Evolutionary conservation across 2,797 vertebrate genomes (phyloP).

Genomic region (Pelodytes ibericus): DNA sequence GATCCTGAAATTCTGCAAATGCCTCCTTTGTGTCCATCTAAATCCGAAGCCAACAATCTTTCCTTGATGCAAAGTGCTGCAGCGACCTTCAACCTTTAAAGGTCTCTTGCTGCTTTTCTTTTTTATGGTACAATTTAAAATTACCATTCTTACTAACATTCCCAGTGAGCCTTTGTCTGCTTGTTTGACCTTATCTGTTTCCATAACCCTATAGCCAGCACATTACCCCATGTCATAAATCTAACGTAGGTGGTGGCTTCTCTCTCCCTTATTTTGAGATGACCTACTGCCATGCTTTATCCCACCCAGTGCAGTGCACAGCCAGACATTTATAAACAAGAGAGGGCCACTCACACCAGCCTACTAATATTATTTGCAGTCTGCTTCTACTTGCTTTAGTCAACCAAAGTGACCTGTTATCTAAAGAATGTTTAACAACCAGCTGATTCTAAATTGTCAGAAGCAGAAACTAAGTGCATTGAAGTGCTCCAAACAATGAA

Average conservation of each 20-base stretch:
- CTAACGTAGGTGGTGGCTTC: neutral
- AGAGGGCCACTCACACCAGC: neutral
- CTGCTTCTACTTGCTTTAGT: neutral
- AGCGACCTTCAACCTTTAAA: constrained; percentile 19
- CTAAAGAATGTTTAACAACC: neutral
- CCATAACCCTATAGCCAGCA: neutral
- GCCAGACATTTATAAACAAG: neutral
- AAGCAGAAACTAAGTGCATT: neutral
- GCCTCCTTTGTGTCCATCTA: constrained; percentile 15
- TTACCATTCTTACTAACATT: constrained; percentile 6
- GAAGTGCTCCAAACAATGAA: neutral
- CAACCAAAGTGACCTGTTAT: neutral
- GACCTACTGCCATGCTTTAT: neutral
- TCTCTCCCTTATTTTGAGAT: neutral
- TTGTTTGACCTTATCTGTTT: constrained; percentile 28
- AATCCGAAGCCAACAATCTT: neutral
- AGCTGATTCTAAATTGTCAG: neutral
- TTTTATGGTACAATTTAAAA: constrained; percentile 13
- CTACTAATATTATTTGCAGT: neutral
- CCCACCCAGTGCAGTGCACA: constrained; percentile 5
- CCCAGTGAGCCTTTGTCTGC: constrained; percentile 7
- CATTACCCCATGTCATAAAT: constrained; percentile 4
- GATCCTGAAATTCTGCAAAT: constrained; percentile 7
- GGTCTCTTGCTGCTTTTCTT: constrained; percentile 1
- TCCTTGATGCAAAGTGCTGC: neutral